These are phyloP conservation scores for Parazoanthus atlanticus DNA, from an alignment of 92 coral and sea anemone genomes.

Conservation along the genomic window DNA sequence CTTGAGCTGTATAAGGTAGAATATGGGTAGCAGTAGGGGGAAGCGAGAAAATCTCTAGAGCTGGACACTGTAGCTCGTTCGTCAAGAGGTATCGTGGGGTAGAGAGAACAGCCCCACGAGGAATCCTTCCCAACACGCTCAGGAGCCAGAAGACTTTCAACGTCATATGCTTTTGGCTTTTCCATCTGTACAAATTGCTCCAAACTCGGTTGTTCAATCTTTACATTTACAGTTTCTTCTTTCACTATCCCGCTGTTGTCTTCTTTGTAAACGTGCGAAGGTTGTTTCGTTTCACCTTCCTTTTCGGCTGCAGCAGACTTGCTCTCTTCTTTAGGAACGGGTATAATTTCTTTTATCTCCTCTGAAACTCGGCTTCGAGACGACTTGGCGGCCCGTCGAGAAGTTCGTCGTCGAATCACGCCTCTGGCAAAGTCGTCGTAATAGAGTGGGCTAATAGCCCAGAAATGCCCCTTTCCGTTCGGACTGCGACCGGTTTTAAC, in stretches of 20 bases:
- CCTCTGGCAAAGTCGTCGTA: conserved; percentile 88
- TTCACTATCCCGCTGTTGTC: neutral
- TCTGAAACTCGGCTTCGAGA: conserved; percentile 43
- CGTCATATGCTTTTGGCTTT: conserved; percentile 37
- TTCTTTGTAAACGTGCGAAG: neutral
- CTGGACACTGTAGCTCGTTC: neutral
- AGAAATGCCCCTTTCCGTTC: conserved; percentile 90
- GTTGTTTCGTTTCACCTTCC: neutral
- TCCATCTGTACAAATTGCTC: neutral
- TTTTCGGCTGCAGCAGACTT: neutral
- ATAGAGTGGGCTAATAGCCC: conserved; percentile 83
- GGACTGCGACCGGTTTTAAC: conserved; percentile 91
- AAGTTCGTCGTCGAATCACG: conserved; percentile 73
- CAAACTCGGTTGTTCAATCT: conserved; percentile 9
- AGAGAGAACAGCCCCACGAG: neutral
- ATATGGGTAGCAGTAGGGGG: conserved; percentile 13
- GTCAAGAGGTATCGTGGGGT: neutral
- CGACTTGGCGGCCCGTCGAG: conserved; percentile 38
- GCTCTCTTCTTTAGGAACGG: conserved; percentile 8
- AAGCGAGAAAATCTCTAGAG: neutral
- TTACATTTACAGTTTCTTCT: conserved; percentile 5
- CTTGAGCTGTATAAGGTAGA: conserved; percentile 22
- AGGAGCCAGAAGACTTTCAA: conserved; percentile 34
- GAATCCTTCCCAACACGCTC: neutral
- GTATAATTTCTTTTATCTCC: conserved; percentile 40